Evolutionary conservation across 2,113 vertebrate genomes (phyloP).

Genomic region (Petrocephalus microphthalmus): DNA sequence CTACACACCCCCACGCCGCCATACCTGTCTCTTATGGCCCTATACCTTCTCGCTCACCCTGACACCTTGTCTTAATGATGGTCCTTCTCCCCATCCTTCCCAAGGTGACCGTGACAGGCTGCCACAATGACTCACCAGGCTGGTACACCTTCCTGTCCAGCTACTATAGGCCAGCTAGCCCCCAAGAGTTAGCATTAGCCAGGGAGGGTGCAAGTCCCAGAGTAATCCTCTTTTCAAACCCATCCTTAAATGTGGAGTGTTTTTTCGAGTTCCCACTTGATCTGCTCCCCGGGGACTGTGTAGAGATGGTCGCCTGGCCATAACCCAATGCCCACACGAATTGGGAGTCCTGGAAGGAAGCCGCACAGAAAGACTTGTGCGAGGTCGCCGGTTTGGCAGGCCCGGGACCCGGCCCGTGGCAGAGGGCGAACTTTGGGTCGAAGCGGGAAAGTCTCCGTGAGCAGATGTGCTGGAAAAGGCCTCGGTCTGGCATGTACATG

Average conservation of each 20-base stretch:
- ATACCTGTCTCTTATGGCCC: neutral
- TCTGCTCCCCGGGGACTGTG: neutral
- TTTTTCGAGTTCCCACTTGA: neutral
- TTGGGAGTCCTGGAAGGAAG: neutral
- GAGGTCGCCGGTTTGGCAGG: neutral
- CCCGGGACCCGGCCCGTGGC: neutral
- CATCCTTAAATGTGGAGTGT: neutral
- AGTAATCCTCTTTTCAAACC: neutral
- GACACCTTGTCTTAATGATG: too few relatives aligned
- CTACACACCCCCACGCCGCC: neutral
- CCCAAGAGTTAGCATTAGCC: neutral
- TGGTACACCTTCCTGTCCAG: neutral
- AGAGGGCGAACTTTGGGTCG: neutral
- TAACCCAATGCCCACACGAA: neutral
- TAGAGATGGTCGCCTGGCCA: neutral
- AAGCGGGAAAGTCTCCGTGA: neutral
- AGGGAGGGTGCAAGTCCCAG: neutral
- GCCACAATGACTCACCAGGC: neutral
- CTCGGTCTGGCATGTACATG: neutral
- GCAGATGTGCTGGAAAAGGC: neutral
- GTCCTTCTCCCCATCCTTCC: too few relatives aligned
- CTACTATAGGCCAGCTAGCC: neutral
- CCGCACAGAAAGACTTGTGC: neutral
- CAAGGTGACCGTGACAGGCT: neutral
- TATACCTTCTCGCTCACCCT: neutral